These are phyloP conservation scores for Metellina segmentata DNA, from an alignment of 2,888 invertebrate genomes.

Conservation along the genomic window DNA sequence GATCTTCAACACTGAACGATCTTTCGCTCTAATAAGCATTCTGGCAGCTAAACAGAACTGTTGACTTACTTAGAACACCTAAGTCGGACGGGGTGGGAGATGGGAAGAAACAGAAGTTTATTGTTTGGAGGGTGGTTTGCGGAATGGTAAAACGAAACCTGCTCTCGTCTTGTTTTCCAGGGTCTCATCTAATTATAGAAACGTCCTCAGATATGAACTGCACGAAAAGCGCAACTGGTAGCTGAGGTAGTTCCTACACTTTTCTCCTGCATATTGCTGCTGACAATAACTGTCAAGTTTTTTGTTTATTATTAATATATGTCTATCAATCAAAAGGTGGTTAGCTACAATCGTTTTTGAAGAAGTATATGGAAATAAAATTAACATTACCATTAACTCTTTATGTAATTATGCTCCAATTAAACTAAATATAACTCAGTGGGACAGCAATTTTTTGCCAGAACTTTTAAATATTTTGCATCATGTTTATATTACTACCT, in stretches of 20 bases:
- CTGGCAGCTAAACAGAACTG: constrained; percentile 63
- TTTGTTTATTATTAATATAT: background rate
- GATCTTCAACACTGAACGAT: constrained; percentile 33
- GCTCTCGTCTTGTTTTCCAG: constrained; percentile 17
- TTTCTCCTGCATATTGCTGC: background rate
- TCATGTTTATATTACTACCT: too few species aligned
- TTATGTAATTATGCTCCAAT: too few species aligned
- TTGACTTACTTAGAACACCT: constrained; percentile 62
- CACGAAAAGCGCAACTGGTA: background rate
- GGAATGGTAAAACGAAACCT: constrained; percentile 46
- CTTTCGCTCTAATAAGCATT: constrained; percentile 69
- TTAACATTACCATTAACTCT: too few species aligned
- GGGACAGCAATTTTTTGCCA: too few species aligned
- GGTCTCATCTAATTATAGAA: constrained; percentile 43
- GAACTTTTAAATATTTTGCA: too few species aligned
- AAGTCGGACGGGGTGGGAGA: constrained; percentile 17
- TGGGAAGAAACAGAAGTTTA: constrained; percentile 41
- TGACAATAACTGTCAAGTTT: background rate
- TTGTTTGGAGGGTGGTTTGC: constrained; percentile 57
- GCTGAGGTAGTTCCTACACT: background rate
- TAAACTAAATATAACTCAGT: too few species aligned
- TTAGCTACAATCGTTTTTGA: too few species aligned
- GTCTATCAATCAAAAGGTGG: too few species aligned
- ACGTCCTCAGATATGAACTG: background rate
- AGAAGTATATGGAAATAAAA: too few species aligned